These are phyloP conservation scores for Drosophila affinis DNA, from an alignment of 2,888 invertebrate species.

Conservation along the genomic window DNA sequence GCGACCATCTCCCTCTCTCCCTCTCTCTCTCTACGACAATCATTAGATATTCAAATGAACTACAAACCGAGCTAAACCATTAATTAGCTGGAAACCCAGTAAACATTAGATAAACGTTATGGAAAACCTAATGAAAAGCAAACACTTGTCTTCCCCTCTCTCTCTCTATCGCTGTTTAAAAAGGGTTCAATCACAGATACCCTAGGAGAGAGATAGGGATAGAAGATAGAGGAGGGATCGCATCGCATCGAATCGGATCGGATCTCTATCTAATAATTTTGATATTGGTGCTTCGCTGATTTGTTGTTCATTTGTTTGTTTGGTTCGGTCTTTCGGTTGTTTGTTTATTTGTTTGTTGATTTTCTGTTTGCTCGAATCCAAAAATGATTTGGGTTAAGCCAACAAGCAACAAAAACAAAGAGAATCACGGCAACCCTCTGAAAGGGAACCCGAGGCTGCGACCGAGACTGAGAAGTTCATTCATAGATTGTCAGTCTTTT, in stretches of 20 bases:
- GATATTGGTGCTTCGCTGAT: constrained; percentile 70
- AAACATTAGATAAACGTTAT: constrained; percentile 65
- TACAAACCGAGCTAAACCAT: constrained; percentile 39
- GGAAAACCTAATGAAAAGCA: constrained; percentile 34
- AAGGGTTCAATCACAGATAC: background rate
- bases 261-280: constrained; percentile 19
- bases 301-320: constrained; percentile 60
- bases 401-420: constrained; percentile 57
- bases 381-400: constrained; percentile 77
- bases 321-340: constrained; percentile 54
- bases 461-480: constrained; percentile 11
- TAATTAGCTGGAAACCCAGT: constrained; percentile 69
- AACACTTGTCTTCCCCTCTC: constrained; percentile 18
- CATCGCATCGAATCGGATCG: constrained; percentile 3
- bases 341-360: constrained; percentile 67
- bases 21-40: constrained; percentile 34
- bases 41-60: constrained; percentile 72
- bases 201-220: background rate
- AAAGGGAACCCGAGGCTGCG: constrained; percentile 11
- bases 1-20: background rate
- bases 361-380: constrained; percentile 75
- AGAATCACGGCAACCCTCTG: constrained; percentile 39
- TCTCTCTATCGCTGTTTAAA: background rate
- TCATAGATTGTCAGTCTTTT: background rate
- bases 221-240: constrained; percentile 3